A percentile compares a stretch with the other conserved stretches of the same genome.
Evolutionary conservation across 2,797 vertebrate species (phyloP).

Genomic region (Megaceryle alcyon): DNA sequence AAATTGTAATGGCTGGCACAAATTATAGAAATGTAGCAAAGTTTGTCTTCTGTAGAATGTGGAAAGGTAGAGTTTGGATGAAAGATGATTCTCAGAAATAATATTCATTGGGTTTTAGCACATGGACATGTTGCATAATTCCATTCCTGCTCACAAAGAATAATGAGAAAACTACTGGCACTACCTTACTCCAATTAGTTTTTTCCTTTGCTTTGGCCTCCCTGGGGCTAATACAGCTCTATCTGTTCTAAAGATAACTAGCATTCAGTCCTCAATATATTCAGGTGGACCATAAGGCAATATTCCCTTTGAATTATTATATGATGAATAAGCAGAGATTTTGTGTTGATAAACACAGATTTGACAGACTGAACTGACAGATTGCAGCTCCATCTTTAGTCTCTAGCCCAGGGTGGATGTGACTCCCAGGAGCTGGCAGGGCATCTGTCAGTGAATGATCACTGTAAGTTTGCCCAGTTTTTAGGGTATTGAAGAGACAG

Average conservation of each 20-base stretch:
- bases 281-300: background rate
- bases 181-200: background rate
- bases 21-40: background rate
- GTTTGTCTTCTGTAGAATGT: conserved; percentile 2
- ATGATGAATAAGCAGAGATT: background rate
- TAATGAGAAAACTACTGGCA: background rate
- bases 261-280: background rate
- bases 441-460: background rate
- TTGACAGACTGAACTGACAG: background rate
- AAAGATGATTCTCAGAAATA: background rate
- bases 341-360: background rate
- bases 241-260: background rate
- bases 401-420: background rate
- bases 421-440: background rate
- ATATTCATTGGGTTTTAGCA: background rate
- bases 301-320: background rate
- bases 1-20: background rate
- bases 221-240: background rate
- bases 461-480: background rate
- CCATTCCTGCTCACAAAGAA: background rate
- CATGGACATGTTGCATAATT: background rate
- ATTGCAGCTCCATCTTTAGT: background rate
- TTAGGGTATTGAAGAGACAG: background rate
- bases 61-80: background rate
- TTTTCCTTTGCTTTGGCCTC: background rate